phyloP scores from a whole-genome alignment of 2,888 invertebrate genomes.

The Hydriomena furcata region DNA sequence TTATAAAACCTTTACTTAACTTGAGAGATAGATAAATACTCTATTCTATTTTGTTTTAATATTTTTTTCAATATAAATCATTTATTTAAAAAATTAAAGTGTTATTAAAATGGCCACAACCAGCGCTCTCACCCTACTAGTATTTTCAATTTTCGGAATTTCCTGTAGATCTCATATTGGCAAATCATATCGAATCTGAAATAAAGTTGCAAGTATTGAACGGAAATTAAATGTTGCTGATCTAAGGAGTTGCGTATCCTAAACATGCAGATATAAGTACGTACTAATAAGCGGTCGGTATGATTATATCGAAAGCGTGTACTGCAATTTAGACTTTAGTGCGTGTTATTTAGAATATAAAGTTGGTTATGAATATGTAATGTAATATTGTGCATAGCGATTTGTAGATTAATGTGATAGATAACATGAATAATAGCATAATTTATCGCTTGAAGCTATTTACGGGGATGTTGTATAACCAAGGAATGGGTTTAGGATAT shows the following conservation, averaged over 20 bases:
- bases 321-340: constrained; percentile 18
- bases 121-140: too few relatives aligned
- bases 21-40: too few relatives aligned
- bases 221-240: constrained; percentile 47
- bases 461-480: constrained; percentile 12
- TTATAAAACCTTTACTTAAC: too few relatives aligned
- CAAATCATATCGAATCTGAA: constrained; percentile 30
- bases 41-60: too few relatives aligned
- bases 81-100: too few relatives aligned
- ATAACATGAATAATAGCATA: constrained; percentile 22
- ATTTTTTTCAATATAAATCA: too few relatives aligned
- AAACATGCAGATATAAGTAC: constrained; percentile 5
- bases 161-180: too few relatives aligned
- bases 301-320: constrained; percentile 1
- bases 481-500: background rate
- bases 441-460: constrained; percentile 15
- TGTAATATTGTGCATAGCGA: constrained; percentile 11
- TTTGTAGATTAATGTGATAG: constrained; percentile 24
- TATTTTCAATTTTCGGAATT: too few relatives aligned
- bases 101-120: too few relatives aligned
- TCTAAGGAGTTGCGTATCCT: constrained; percentile 32
- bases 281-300: constrained; percentile 6
- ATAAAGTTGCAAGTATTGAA: constrained; percentile 39
- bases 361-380: constrained; percentile 7
- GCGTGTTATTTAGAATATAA: constrained; percentile 5